Base-by-base conservation (phyloP, 2,888 invertebrate genomes). In the Mythimna pallens region DNA sequence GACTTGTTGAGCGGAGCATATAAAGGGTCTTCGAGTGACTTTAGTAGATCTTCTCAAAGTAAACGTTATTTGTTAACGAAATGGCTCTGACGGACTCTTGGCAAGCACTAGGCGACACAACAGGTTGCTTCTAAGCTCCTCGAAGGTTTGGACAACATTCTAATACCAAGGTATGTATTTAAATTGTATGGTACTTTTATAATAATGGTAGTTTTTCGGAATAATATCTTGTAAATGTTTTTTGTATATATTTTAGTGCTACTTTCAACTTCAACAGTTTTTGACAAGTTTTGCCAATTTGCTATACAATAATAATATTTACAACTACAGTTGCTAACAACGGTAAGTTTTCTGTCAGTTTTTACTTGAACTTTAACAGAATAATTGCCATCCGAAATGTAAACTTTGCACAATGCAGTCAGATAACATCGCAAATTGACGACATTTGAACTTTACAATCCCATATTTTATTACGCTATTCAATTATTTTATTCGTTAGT, bases 81-180 rank as follows among this genome's bases (percentile, higher is more conserved):
- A 40, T 40, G 54, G 10, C 20, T 17, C 9, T 12, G 47, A 8
- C 36, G 50, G 25, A 17, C 14, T n/a, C 17, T 65, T 43, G 74
- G 55, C 55, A 25, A 36, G 40, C 25, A 9, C 20, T 25, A 10
- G n/a, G 12, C 20, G 2, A 9, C 30, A 81, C 76, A 65, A 81
- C 81, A 81, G 81, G 81, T 81, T 81, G 61, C 30, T 61, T n/a
- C 8, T 22, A 4, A 47, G 14, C 10, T 43, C 14, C 25, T 17
- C 4, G 14, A 22, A 10, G 30, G 74, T 30, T 52, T 30, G 9
- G 14, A 20, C 20, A 30, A 10, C 8, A 14, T 40, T 22, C 5
- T 30, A 3, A 20, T 14, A 36, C 34, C 25, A n/a, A 65, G 8
- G 76, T 65, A 52, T 36, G 25, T 63, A 14, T 52, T 30, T 43